Evolutionary conservation across 2,113 vertebrate species (phyloP), one percentile per base, ranked within the genome.

Genomic region (Petroica traversi): DNA sequence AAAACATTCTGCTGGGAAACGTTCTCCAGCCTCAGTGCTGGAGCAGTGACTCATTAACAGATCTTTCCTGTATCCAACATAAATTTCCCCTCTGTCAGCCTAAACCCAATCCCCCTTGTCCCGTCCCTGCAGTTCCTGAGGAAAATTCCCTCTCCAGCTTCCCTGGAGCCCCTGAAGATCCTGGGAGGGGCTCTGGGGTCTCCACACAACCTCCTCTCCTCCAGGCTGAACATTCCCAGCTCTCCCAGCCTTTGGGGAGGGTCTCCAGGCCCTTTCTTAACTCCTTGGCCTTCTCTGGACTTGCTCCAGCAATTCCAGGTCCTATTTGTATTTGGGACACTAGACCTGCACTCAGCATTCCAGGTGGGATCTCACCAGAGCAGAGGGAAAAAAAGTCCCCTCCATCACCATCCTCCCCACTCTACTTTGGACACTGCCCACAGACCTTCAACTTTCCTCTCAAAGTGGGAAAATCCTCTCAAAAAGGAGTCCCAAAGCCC

Each of bases 321-420:
- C 28, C 11, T 26, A 19, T 9, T 25, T n/a, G 5, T 14, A 15
- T 2, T 81, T 52, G 19, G 36, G 36, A 29, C 59, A 51, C 59
- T 19, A 29, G 15, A 16, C 15, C 23, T 24, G 19, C 58, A 8
- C 12, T 2, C 28, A 28, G 11, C 3, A 45, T 52, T 74, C n/a
- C 61, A 2, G 5, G 45, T 45, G 52, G 59, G 68, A n/a, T 52
- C 24, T n/a, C 28, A 24, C 16, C 52, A 59, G 45, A 52, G 36
- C 0, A n/a, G 19, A 66, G 54, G 9, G 19, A 2, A 1, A 41
- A 17, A 28, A 11, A n/a, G n/a, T 61, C 1, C 22, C 19, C 14
- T 29, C 19, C 25, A 57, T 62, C 24, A 9, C 8, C 52, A 16
- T 24, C 33, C 36, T 66, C 23, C 23, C 33, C 33, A 1, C 8